Base-by-base conservation (phyloP, 2,888 invertebrate species). In the Tyria jacobaeae region DNA sequence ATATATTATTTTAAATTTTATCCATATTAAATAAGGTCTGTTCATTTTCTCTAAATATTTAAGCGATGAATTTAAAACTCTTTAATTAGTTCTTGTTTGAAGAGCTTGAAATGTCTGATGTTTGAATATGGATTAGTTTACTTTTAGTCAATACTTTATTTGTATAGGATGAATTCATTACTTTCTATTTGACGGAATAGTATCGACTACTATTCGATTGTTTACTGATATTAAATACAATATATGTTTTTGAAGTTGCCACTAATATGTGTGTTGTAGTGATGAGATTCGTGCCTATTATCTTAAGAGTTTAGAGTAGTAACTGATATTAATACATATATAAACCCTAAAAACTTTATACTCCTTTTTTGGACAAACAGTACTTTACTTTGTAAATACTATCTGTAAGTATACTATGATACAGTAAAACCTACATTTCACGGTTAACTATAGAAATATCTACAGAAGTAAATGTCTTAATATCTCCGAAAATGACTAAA, bases 381-480 rank as follows among this genome's bases (percentile, higher is more conserved):
- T n/a, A n/a, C n/a, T n/a, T n/a, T n/a, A n/a, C n/a, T n/a, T n/a
- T n/a, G n/a, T n/a, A n/a, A n/a, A n/a, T n/a, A n/a, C n/a, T n/a
- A n/a, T n/a, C 31, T 31, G 3, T 31, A 3, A 3, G 31, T 9
- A 39, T 9, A 39, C n/a, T n/a, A n/a, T n/a, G 27, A 31, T n/a
- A 17, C 17, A 10, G 15, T 48, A 31, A 21, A 21, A 21, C 34
- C 35, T 10, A 3, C 14, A 17, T 54, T 24, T 49, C 15, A 24
- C 7, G 39, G 17, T 14, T 21, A 31, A 15, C 17, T 27, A 31
- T 21, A 55, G 3, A 4, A 31, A 41, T 27, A 0, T 39, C n/a
- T 39, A 44, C 1, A 44, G n/a, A 63, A 70, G 60, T 66, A 76
- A 68, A 68, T 63, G 62, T 64, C 69, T 71, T 67, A 71, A 74